phyloP scores from a whole-genome alignment of 1,140 invertebrate species.

The Apocrypta bakeri region DNA sequence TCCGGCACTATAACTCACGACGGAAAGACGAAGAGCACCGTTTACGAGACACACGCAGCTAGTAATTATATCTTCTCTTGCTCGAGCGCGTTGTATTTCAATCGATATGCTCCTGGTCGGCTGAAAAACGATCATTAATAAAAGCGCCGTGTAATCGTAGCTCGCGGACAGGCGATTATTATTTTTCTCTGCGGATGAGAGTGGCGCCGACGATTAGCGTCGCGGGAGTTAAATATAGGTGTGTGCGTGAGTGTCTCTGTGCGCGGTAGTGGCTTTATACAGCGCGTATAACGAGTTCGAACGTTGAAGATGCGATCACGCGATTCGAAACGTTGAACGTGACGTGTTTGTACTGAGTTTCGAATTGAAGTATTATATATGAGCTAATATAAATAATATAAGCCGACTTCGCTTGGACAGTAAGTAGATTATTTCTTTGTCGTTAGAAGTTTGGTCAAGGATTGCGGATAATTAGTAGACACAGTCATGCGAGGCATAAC shows the following conservation, averaged over 20 bases:
- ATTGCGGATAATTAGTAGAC: constrained; percentile 16
- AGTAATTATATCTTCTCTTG: constrained; percentile 32
- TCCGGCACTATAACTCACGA: constrained; percentile 26
- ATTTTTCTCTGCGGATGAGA: constrained; percentile 21
- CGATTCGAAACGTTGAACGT: background rate
- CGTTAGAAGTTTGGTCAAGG: background rate
- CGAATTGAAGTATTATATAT: too few relatives aligned
- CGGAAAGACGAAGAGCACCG: background rate
- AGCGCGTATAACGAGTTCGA: background rate
- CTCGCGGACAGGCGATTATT: constrained; percentile 13
- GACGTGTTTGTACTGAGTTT: too few relatives aligned
- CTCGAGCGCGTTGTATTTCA: constrained; percentile 34
- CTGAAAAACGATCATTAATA: constrained; percentile 26
- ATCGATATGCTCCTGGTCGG: constrained; percentile 15
- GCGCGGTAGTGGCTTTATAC: too few relatives aligned
- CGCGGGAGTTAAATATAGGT: background rate
- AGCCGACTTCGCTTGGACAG: too few relatives aligned
- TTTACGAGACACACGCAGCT: background rate
- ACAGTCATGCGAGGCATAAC: background rate
- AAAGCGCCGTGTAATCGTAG: constrained; percentile 19
- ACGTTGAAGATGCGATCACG: background rate
- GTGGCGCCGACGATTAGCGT: constrained; percentile 8
- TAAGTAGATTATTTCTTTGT: background rate
- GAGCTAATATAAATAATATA: too few relatives aligned
- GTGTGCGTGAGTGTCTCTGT: too few relatives aligned